phyloP scores from a whole-genome alignment of 2,113 vertebrate species.

The Pionites leucogaster region DNA sequence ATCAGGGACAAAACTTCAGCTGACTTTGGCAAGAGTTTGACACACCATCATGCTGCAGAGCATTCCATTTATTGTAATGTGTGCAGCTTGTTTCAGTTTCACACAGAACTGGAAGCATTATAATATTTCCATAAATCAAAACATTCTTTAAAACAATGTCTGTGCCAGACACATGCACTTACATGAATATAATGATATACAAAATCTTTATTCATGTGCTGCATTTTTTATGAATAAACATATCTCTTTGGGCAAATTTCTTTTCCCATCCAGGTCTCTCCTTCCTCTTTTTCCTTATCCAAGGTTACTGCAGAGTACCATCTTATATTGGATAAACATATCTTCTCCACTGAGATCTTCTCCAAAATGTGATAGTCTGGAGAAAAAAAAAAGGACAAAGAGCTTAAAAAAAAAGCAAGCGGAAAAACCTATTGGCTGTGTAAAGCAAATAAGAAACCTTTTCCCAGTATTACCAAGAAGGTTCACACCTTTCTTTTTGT shows the following conservation, averaged over 20 bases:
- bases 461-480: not conserved
- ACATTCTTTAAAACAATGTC: not conserved
- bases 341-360: not conserved
- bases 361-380: not conserved
- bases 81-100: not conserved
- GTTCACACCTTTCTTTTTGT: not conserved
- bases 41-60: not conserved
- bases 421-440: not conserved
- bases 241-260: not conserved
- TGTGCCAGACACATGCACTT: not conserved
- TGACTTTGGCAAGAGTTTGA: not conserved
- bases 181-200: not conserved
- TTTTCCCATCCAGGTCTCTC: not conserved
- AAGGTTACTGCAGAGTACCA: not conserved
- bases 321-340: not conserved
- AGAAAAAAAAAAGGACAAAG: not conserved
- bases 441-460: not conserved
- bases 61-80: not conserved
- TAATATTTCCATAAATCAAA: not conserved
- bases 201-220: not conserved
- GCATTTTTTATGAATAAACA: not conserved
- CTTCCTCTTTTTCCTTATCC: not conserved
- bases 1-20: not conserved
- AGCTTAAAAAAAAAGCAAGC: not conserved
- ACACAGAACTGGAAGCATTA: not conserved